Percentiles rank a stretch among this genome's conserved stretches.
These are phyloP conservation scores for Discoglossus pictus DNA, from an alignment of 2,797 vertebrate genomes.

Conservation along the genomic window DNA sequence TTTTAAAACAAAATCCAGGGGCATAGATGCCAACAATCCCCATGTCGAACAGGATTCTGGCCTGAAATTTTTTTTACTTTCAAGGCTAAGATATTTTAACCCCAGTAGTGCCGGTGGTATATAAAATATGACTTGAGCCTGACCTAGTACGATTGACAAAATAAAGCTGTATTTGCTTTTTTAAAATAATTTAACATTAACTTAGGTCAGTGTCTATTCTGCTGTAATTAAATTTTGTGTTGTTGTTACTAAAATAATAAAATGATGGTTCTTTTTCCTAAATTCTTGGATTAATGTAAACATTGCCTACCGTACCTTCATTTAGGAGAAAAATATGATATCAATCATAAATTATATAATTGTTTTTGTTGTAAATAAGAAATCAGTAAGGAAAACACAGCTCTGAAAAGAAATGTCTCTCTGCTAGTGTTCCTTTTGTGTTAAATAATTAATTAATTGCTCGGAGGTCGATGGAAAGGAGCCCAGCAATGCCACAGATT, in stretches of 20 bases:
- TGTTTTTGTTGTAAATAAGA: slow-evolving; percentile 46
- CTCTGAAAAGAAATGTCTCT: slow-evolving; percentile 48
- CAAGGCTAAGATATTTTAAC: slow-evolving; percentile 23
- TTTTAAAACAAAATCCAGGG: slow-evolving; percentile 36
- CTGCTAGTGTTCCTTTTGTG: slow-evolving; percentile 46
- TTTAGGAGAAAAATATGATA: too few relatives aligned
- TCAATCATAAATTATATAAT: slow-evolving; percentile 11
- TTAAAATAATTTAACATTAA: too few relatives aligned
- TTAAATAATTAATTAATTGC: slow-evolving; percentile 57
- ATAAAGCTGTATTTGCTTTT: too few relatives aligned
- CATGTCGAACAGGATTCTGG: slow-evolving; percentile 35
- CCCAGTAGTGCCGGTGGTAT: background rate
- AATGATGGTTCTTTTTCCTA: too few relatives aligned
- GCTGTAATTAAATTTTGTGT: too few relatives aligned
- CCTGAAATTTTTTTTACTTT: slow-evolving; percentile 1
- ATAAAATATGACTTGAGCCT: too few relatives aligned
- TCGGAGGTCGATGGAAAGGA: slow-evolving; percentile 54
- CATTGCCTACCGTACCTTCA: too few relatives aligned
- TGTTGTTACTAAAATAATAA: too few relatives aligned
- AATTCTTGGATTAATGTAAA: too few relatives aligned
- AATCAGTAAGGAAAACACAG: slow-evolving; percentile 1
- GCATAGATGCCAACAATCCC: slow-evolving; percentile 39
- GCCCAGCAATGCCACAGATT: slow-evolving; percentile 40
- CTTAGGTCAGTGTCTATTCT: too few relatives aligned
- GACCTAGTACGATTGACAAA: too few relatives aligned